Base-by-base conservation (phyloP, 2,797 vertebrate species). In the Epinephelus malabaricus region DNA sequence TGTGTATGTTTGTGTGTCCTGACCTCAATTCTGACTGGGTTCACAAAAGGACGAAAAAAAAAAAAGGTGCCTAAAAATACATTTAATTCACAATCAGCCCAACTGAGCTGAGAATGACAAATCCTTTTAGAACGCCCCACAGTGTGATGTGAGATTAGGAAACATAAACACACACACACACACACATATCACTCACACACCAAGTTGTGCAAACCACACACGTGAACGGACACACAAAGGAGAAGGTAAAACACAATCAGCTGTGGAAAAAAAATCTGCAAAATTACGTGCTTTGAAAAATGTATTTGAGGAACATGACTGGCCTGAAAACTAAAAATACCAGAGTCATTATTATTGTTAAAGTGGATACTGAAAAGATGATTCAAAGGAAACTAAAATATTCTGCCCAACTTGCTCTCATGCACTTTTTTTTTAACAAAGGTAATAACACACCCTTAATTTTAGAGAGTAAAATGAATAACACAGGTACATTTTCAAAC, bases 1-100 rank as follows among this genome's bases (percentile, higher is more conserved):
- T 76, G 58, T 82, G 73, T 73, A 61, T 85, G 81, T 90, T 76
- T 91, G 87, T 90, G 88, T 90, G 85, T 89, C 89, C 91, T 94
- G 95, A 95, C 93, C 91, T 92, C 92, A 92, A 92, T 95, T 94
- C 91, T 90, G 78, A 85, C 90, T 81, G 86, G 72, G 92, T 92
- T 92, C 87, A 89, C 84, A 91, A 88, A 92, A 79, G 84, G 88
- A 92, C 71, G 61, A 1, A 30, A 27, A 30, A 27, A 27, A 82
- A 92, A 80, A 92, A 94, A 93, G 89, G 90, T 94, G 89, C 83
- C 83, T 89, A 89, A 93, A 94, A 94, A 92, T 90, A 92, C 73
- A 92, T 92, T 89, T 91, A 89, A 92, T 93, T 91, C 83, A 87
- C 88, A 92, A 91, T 88, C 87, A 86, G 84, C 75, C 87, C 84